Evolutionary conservation across 2,888 invertebrate species (phyloP).

Genomic region (Phyllotreta cruciferae): DNA sequence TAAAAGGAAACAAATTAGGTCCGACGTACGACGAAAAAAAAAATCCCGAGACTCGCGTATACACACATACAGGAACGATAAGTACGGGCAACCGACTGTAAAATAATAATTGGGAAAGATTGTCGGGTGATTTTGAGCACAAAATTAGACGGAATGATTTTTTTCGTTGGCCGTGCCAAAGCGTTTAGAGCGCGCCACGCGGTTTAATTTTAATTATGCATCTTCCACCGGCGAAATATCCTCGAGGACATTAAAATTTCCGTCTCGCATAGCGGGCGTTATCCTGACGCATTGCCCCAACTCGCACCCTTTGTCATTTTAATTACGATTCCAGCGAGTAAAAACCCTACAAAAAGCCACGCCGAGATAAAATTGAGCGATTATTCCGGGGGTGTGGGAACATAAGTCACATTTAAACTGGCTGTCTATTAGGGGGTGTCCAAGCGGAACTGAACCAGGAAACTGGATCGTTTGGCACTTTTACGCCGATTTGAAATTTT

Average conservation of each 20-base stretch:
- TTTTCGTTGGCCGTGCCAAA: not conserved
- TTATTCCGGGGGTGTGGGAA: conserved; percentile 41
- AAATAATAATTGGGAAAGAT: conserved; percentile 43
- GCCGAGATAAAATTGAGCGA: conserved; percentile 40
- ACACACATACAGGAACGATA: conserved; percentile 28
- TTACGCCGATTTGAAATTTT: conserved; percentile 2
- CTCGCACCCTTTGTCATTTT: conserved; percentile 40
- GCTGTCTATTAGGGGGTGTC: conserved; percentile 45
- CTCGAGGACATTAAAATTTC: too few relatives aligned
- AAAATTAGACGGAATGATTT: conserved; percentile 29
- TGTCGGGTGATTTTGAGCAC: conserved; percentile 35
- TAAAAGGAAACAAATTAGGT: conserved; percentile 41
- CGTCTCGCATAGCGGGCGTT: not conserved
- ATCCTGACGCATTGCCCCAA: conserved; percentile 13
- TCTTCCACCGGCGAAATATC: too few relatives aligned
- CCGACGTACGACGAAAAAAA: conserved; percentile 37
- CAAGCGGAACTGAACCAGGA: conserved; percentile 44
- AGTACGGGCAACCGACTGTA: conserved; percentile 40
- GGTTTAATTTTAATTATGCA: not conserved
- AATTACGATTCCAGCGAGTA: conserved; percentile 38
- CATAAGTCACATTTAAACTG: conserved; percentile 42
- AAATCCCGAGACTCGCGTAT: conserved; percentile 28
- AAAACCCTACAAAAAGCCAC: conserved; percentile 37
- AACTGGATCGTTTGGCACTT: conserved; percentile 42
- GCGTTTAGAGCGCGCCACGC: not conserved